Evolutionary conservation across 2,113 vertebrate genomes (phyloP).

Genomic region (Corythoichthys intestinalis): DNA sequence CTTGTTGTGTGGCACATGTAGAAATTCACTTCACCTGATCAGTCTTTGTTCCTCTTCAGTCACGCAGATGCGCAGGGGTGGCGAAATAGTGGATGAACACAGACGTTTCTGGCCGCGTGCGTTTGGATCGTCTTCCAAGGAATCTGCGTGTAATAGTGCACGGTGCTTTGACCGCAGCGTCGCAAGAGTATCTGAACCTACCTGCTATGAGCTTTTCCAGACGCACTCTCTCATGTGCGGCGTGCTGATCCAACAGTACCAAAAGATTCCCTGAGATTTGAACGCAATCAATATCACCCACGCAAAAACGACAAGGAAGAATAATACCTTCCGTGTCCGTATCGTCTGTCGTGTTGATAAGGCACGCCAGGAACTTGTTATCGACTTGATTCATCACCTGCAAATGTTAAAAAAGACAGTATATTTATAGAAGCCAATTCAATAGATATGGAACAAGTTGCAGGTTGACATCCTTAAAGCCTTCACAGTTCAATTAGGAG

Average conservation of each 20-base stretch:
- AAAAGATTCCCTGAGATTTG: slow-evolving; percentile 79
- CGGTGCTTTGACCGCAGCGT: slow-evolving; percentile 6
- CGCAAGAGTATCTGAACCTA: slow-evolving; percentile 48
- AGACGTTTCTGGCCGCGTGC: slow-evolving; percentile 76
- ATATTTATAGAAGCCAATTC: no score
- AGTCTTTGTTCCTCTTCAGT: slow-evolving; percentile 86
- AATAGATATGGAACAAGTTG: no score
- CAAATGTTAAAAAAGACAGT: slow-evolving; percentile 20
- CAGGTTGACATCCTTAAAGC: no score
- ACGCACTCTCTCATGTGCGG: slow-evolving; percentile 91
- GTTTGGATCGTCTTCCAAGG: slow-evolving; percentile 81
- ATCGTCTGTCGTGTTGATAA: slow-evolving; percentile 79
- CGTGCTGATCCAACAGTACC: slow-evolving; percentile 94
- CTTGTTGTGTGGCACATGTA: not conserved
- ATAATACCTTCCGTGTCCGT: slow-evolving; percentile 54
- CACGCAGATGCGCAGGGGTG: slow-evolving; percentile 82
- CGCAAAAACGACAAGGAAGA: not conserved
- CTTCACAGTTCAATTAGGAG: no score
- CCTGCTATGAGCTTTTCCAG: slow-evolving; percentile 88
- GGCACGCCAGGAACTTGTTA: slow-evolving; percentile 96
- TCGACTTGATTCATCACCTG: slow-evolving; percentile 97
- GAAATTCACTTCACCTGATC: slow-evolving; percentile 69
- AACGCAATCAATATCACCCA: slow-evolving; percentile 2
- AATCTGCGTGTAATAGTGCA: slow-evolving; percentile 71
- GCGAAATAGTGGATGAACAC: slow-evolving; percentile 80